These are phyloP conservation scores for Lasioglossum zephyrum DNA, from an alignment of 2,888 invertebrate genomes.

Conservation along the genomic window DNA sequence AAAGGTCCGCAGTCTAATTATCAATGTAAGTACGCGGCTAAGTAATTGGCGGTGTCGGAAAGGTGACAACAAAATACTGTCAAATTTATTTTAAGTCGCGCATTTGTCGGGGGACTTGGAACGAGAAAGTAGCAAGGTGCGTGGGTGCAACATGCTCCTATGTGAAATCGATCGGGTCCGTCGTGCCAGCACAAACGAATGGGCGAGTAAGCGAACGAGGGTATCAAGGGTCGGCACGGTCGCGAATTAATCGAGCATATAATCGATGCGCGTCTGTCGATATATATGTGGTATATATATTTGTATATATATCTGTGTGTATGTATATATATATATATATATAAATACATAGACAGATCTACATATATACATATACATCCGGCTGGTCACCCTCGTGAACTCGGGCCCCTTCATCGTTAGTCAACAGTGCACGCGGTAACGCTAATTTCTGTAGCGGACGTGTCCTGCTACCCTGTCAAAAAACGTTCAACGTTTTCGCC, in stretches of 20 bases:
- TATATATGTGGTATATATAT: background rate
- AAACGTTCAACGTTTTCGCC: conserved; percentile 55
- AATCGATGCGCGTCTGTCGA: conserved; percentile 82
- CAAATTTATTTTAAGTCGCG: conserved; percentile 15
- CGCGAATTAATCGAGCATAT: conserved; percentile 84
- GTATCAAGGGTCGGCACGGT: conserved; percentile 77
- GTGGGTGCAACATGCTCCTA: conserved; percentile 41
- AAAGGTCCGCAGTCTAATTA: background rate
- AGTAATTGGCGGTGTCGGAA: background rate
- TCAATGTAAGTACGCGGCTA: background rate
- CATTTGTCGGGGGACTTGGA: conserved; percentile 32
- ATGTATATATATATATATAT: background rate
- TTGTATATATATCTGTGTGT: background rate
- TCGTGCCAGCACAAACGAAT: conserved; percentile 52
- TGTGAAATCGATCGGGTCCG: conserved; percentile 63
- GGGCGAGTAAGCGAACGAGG: conserved; percentile 68
- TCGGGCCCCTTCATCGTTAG: conserved; percentile 76
- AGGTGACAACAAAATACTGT: background rate
- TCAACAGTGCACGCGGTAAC: conserved; percentile 76
- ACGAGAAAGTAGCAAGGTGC: conserved; percentile 63
- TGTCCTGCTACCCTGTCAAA: conserved; percentile 66
- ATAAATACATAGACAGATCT: background rate
- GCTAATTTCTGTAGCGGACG: conserved; percentile 79
- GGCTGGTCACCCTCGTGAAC: conserved; percentile 76
- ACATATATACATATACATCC: conserved; percentile 39